A percentile compares a stretch with the other conserved stretches of the same genome.
Evolutionary conservation across 2,888 invertebrate species (phyloP).

Genomic region (Dasypolia templi): DNA sequence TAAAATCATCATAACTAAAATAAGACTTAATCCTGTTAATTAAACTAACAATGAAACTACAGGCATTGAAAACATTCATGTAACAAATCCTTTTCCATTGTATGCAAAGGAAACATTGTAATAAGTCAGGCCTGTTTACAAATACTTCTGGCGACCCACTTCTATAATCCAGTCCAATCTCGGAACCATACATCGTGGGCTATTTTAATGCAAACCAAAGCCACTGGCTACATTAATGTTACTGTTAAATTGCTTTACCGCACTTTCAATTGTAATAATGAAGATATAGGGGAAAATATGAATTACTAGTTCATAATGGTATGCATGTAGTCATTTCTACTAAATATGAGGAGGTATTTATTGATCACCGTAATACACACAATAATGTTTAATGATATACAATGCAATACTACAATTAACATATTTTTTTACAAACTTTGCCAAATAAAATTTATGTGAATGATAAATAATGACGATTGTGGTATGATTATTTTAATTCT

Average conservation of each 20-base stretch:
- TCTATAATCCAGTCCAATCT: slow-evolving; percentile 53
- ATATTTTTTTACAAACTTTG: background rate
- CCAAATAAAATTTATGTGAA: background rate
- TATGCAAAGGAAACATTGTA: slow-evolving; percentile 38
- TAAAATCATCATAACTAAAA: background rate
- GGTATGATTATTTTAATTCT: background rate
- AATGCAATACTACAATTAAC: too few species aligned
- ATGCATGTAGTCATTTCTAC: background rate
- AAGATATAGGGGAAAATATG: background rate
- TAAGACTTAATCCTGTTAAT: background rate
- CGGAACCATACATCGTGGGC: slow-evolving; percentile 41
- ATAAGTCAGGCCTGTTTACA: slow-evolving; percentile 56
- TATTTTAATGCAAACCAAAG: slow-evolving; percentile 47
- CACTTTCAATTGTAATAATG: background rate
- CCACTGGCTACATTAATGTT: slow-evolving; percentile 26
- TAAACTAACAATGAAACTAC: background rate
- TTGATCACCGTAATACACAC: background rate
- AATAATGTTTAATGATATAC: background rate
- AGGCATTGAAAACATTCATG: background rate
- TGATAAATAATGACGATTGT: background rate
- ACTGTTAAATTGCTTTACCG: background rate
- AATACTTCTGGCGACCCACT: slow-evolving; percentile 56
- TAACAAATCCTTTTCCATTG: slow-evolving; percentile 37
- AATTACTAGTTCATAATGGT: background rate
- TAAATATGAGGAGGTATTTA: background rate